These are phyloP conservation scores for Conus ventricosus DNA, from an alignment of 1,140 invertebrate genomes.

Conservation along the genomic window DNA sequence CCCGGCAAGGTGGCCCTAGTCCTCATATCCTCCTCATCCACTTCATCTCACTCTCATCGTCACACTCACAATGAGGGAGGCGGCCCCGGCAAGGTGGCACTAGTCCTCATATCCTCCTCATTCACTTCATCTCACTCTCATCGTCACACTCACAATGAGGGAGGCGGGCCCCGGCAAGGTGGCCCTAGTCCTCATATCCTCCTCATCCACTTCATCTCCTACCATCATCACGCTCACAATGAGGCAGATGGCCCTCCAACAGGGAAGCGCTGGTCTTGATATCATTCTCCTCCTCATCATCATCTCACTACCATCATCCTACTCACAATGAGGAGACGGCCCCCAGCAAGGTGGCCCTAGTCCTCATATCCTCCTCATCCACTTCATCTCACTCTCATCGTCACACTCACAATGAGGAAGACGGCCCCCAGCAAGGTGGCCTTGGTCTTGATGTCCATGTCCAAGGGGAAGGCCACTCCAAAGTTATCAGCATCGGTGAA, in stretches of 20 bases:
- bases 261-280: constrained; percentile 88
- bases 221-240: too few species aligned
- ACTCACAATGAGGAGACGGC: too few species aligned
- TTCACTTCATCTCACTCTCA: too few species aligned
- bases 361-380: too few species aligned
- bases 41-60: too few species aligned
- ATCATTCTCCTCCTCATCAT: constrained; percentile 77
- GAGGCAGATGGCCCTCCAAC: constrained; percentile 80
- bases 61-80: constrained; percentile 57
- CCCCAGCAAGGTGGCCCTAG: too few species aligned
- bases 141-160: constrained; percentile 6
- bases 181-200: constrained; percentile 87
- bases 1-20: constrained; percentile 88
- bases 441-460: constrained; percentile 88
- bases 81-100: constrained; percentile 83
- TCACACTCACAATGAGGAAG: constrained; percentile 54
- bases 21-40: constrained; percentile 78
- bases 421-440: constrained; percentile 85
- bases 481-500: constrained; percentile 88
- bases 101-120: too few species aligned
- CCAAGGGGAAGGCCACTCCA: constrained; percentile 86
- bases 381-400: too few species aligned
- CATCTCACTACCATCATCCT: too few species aligned
- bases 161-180: constrained; percentile 83
- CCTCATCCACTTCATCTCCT: too few species aligned